Evolutionary conservation across 2,888 invertebrate species (phyloP), one percentile per base, ranked within the genome.

Genomic region (Leuctra nigra): DNA sequence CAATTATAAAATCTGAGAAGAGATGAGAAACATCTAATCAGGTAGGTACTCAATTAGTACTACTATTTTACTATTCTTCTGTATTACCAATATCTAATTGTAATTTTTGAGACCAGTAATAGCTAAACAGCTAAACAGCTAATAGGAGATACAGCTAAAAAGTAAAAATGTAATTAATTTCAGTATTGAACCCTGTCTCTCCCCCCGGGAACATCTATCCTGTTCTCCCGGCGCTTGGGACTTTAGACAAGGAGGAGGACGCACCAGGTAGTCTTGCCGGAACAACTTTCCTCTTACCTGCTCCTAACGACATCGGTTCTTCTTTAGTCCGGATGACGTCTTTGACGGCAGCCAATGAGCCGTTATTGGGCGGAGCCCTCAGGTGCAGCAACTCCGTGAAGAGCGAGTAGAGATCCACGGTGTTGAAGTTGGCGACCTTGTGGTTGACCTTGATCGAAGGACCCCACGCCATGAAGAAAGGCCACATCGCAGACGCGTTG

Each of bases 381-480:
- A 4, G 22, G 6, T 78, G 72, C 4, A 85, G 69, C 44, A 85
- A 73, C 61, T 78, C 70, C 64, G 82, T 80, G 64, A 84, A 79
- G 18, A 87, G 68, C 29, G 80, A 77, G 66, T 79, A 84, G 44
- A 87, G 68, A 70, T 87, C 85, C 14, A 86, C 76, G 48, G 77
- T 81, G 55, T 78, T 71, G 29, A 29, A 29, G 29, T 29, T 11
- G 29, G 29, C 29, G 29, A 29, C 29, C 29, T 29, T 29, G 29
- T 75, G 73, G 39, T 73, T 68, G 35, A 68, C 66, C 61, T 75
- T 75, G 63, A 87, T 81, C 59, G 73, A 73, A 1, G 86, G 86
- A 2, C 87, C 87, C 61, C 77, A 73, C 0, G 84, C 86, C 66
- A 87, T 77, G 67, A 87, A 87, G 64, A 83, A 79, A 4, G 86